These are phyloP conservation scores for Macroglossus sobrinus DNA, from an alignment of 2,113 vertebrate species.

Conservation along the genomic window DNA sequence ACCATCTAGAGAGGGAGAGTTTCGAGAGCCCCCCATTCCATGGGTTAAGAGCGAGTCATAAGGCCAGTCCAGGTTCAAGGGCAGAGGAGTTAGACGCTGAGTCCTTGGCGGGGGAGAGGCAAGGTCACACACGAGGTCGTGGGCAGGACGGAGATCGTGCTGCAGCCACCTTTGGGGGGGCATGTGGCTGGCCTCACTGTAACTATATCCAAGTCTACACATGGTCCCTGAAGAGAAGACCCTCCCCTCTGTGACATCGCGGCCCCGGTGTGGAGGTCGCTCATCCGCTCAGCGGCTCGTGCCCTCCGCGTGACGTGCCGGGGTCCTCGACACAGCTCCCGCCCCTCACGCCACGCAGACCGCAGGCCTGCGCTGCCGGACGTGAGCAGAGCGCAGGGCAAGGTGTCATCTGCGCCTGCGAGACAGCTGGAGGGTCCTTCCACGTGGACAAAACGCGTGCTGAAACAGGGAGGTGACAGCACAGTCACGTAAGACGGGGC, in stretches of 20 bases:
- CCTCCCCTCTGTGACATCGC: neutral
- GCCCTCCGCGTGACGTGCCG: neutral
- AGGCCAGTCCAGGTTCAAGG: neutral
- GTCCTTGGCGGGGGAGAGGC: neutral
- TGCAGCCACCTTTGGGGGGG: neutral
- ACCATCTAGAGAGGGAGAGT: neutral
- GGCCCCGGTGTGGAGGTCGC: neutral
- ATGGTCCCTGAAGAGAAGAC: neutral
- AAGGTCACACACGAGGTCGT: neutral
- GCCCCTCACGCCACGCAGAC: neutral
- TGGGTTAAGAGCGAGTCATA: neutral
- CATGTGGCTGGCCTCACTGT: rapidly evolving
- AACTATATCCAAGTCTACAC: neutral
- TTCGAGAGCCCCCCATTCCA: neutral
- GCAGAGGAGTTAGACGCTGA: neutral
- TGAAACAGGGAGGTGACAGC: neutral
- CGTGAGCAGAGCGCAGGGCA: neutral
- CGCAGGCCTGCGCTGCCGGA: neutral
- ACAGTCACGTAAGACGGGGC: neutral
- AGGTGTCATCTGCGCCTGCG: neutral
- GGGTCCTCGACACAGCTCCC: neutral
- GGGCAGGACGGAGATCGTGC: too few relatives aligned
- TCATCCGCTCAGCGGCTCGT: rapidly evolving
- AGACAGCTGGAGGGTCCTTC: neutral
- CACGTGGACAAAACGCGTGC: neutral